Conservation (phyloP, 2,888 invertebrate genomes). For the Ectemnius cavifrons region DNA sequence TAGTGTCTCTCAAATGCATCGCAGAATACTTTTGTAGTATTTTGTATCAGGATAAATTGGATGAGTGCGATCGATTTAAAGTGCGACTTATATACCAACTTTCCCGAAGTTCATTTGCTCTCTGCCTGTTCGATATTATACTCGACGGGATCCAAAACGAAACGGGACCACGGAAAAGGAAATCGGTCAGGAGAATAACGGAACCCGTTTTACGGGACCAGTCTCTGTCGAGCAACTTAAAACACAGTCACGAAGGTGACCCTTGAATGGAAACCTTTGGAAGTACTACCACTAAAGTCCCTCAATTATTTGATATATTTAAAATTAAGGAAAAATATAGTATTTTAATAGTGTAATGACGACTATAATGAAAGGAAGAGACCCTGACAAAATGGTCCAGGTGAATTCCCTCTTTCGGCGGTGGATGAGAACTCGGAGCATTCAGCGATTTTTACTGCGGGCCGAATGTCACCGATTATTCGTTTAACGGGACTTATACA, state of each 20-base stretch:
- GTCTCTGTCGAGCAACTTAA: not conserved
- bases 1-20: too few species aligned
- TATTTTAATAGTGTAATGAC: not conserved
- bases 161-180: slow-evolving; percentile 48
- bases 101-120: too few species aligned
- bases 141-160: slow-evolving; percentile 8
- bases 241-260: too few species aligned
- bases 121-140: too few species aligned
- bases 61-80: too few species aligned
- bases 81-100: too few species aligned
- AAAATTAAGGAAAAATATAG: not conserved
- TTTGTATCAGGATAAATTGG: too few species aligned
- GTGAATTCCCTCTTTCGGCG: too few species aligned
- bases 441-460: slow-evolving; percentile 30
- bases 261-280: too few species aligned
- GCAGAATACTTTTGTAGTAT: too few species aligned
- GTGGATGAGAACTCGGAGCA: slow-evolving; percentile 9
- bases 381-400: too few species aligned
- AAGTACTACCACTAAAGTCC: too few species aligned
- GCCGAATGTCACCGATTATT: slow-evolving; percentile 58
- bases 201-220: slow-evolving; percentile 32
- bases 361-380: not conserved
- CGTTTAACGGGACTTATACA: slow-evolving; percentile 58
- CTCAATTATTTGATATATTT: not conserved
- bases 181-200: slow-evolving; percentile 58